phyloP scores from a whole-genome alignment of 2,888 invertebrate species.

The Ceramica pisi region DNA sequence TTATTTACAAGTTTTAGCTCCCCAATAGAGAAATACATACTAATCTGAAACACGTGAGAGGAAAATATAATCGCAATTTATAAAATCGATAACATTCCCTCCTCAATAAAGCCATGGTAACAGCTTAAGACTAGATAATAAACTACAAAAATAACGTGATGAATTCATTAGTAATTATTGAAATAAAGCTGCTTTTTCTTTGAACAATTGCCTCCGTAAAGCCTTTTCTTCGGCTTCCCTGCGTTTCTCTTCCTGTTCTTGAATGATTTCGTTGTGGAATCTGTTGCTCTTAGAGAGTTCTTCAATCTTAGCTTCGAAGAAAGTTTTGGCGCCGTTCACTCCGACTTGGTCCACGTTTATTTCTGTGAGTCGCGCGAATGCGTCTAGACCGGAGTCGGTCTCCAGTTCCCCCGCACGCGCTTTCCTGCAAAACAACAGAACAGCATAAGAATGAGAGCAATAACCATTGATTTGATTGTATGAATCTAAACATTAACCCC shows the following conservation, averaged over 20 bases:
- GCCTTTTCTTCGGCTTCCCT: constrained; percentile 96
- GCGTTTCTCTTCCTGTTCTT: constrained; percentile 97
- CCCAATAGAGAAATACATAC: constrained; percentile 23
- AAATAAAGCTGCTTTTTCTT: constrained; percentile 97
- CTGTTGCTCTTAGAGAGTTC: constrained; percentile 95
- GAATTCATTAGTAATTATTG: constrained; percentile 70
- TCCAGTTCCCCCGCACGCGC: constrained; percentile 97
- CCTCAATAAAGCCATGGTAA: constrained; percentile 83
- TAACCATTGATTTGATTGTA: background rate
- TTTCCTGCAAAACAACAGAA: constrained; percentile 91
- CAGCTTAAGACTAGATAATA: constrained; percentile 89
- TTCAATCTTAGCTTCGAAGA: constrained; percentile 99
- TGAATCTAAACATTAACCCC: background rate
- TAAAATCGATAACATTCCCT: constrained; percentile 49
- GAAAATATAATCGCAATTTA: constrained; percentile 43
- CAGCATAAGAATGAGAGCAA: constrained; percentile 8
- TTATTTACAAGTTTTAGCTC: constrained; percentile 51
- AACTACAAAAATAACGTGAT: constrained; percentile 68
- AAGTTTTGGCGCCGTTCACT: constrained; percentile 98
- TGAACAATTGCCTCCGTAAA: constrained; percentile 95
- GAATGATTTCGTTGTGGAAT: constrained; percentile 97
- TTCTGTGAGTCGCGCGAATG: constrained; percentile 96
- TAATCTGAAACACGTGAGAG: constrained; percentile 33
- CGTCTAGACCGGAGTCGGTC: constrained; percentile 96
- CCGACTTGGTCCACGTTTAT: constrained; percentile 98